Base-by-base conservation (phyloP, 2,113 vertebrate genomes). In the Cichladusa arquata region DNA sequence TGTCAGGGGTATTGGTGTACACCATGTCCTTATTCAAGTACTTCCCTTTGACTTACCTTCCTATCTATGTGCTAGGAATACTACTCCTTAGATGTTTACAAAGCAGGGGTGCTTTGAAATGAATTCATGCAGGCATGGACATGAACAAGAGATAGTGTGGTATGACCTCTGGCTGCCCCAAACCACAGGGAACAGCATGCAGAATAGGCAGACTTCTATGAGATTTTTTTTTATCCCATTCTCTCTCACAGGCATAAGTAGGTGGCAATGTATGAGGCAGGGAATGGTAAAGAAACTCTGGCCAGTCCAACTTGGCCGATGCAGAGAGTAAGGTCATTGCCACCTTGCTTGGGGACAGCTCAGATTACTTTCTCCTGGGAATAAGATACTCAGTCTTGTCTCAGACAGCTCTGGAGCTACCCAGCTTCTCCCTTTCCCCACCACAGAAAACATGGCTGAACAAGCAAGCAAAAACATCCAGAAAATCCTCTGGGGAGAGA, bases 21-120 rank as follows among this genome's bases (percentile, higher is more conserved):
- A 2, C 13, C 42, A 33, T 38, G 45, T 60, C 64, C 76, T 90
- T 79, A 80, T 50, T 78, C 88, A 95, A 71, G 40, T 60, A 81
- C 67, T 90, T 93, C 57, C 31, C 40, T 77, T 76, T 94, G 78
- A 84, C 78, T 95, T 70, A 54, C 29, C 64, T 94, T 94, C 47
- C 1, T 61, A 74, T 44, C 82, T 88, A 12, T 86, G 56, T 31
- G 53, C 48, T 53, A 86, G 51, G 72, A 94, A 90, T 86, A 71
- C 72, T 67, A 31, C 42, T 80, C 56, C 47, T 97, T 76, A 95
- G 92, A 94, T 40, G 45, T 86, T 70, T 86, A 88, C 54, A 83
- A 53, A 92, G 88, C 56, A 95, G 69, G 44, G 57, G 61, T 81
- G 76, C 92, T 96, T 93, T 95, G 93, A 96, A 94, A 88, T 42